These are phyloP conservation scores for Lycia hirtaria DNA, from an alignment of 2,888 invertebrate genomes.

Conservation along the genomic window DNA sequence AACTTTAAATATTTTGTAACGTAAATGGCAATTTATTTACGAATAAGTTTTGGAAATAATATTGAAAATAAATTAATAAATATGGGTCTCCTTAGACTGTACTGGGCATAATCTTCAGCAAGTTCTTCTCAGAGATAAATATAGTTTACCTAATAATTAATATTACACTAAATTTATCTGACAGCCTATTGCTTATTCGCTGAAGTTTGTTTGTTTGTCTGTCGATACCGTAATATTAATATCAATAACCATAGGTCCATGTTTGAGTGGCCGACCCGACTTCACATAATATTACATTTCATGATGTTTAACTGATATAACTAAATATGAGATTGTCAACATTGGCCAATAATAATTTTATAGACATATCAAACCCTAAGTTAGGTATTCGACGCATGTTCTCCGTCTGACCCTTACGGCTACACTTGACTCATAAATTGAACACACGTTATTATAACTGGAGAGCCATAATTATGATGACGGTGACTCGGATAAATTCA, in stretches of 20 bases:
- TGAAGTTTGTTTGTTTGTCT: no score
- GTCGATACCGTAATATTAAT: no score
- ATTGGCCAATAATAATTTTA: slow-evolving; percentile 21
- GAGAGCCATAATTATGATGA: slow-evolving; percentile 4
- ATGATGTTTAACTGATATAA: neutral
- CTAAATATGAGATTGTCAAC: slow-evolving; percentile 5
- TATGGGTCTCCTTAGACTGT: no score
- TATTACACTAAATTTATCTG: no score
- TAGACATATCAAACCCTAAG: slow-evolving; percentile 8
- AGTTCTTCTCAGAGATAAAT: no score
- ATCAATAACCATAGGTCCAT: neutral
- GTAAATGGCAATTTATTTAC: neutral
- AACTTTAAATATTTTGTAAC: neutral
- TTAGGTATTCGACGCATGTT: slow-evolving; percentile 6
- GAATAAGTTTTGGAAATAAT: no score
- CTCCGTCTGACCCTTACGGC: slow-evolving; percentile 21
- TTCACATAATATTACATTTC: slow-evolving; percentile 8
- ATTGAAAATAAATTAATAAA: no score
- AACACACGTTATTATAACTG: slow-evolving; percentile 6
- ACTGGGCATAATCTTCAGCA: no score
- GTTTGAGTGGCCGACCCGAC: neutral
- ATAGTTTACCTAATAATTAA: no score
- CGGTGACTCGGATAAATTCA: neutral
- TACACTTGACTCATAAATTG: slow-evolving; percentile 9
- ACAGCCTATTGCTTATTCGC: no score